A percentile compares a stretch with the other conserved stretches of the same genome.
Conservation (phyloP, 1,140 invertebrate genomes). For the Stenopsyche tienmushanensis region DNA sequence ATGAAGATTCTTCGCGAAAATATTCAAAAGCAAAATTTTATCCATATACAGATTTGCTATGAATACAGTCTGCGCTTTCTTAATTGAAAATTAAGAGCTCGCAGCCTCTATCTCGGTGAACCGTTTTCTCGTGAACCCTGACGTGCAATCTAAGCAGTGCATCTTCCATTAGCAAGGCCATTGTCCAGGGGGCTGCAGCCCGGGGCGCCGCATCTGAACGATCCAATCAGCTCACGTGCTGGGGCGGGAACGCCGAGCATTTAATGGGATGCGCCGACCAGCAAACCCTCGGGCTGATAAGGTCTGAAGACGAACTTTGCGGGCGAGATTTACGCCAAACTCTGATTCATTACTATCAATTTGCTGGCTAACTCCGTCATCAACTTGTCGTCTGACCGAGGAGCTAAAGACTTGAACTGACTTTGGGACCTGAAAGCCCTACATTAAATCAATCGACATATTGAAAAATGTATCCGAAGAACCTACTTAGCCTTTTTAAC, state of each 20-base stretch:
- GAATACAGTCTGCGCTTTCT: not conserved
- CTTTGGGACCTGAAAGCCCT: too few species aligned
- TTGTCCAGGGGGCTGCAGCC: not conserved
- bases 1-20: not conserved
- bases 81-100: not conserved
- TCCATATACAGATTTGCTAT: not conserved
- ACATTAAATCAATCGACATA: too few species aligned
- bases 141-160: not conserved
- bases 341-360: not conserved
- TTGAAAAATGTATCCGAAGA: too few species aligned
- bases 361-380: too few species aligned
- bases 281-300: conserved; percentile 7
- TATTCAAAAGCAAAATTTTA: not conserved
- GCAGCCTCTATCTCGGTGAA: too few species aligned
- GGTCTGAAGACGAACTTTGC: conserved; percentile 7
- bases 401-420: too few species aligned
- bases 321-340: not conserved
- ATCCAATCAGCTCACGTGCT: not conserved
- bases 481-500: too few species aligned
- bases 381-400: too few species aligned
- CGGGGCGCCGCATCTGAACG: not conserved
- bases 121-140: not conserved
- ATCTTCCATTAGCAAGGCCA: not conserved
- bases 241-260: conserved; percentile 7
- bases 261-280: conserved; percentile 19